These are phyloP conservation scores for Rhadinocentrus ornatus DNA, from an alignment of 2,797 vertebrate genomes.

Conservation along the genomic window DNA sequence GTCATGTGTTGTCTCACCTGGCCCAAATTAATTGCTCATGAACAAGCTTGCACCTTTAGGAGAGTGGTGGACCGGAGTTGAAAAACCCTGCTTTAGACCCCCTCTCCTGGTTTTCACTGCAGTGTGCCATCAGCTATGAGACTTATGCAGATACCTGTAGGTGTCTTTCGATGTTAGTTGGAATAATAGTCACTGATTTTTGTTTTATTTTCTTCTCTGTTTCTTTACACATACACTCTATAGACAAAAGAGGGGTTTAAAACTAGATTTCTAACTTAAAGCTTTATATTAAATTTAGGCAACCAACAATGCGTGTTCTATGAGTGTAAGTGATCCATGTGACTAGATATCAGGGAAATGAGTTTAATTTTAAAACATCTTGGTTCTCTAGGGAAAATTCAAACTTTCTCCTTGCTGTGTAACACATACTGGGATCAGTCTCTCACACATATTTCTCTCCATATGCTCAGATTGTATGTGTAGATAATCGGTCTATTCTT, in stretches of 20 bases:
- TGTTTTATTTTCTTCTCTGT: no score
- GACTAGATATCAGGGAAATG: conserved; percentile 1
- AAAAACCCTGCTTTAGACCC: no score
- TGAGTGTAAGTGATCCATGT: conserved; percentile 10
- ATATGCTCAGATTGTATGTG: conserved; percentile 11
- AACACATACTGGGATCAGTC: not conserved
- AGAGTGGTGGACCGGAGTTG: no score
- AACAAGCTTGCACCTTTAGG: no score
- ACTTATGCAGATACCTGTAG: no score
- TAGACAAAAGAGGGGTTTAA: not conserved
- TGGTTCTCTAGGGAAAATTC: not conserved
- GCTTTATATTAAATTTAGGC: conserved; percentile 11
- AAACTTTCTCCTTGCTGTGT: conserved; percentile 9
- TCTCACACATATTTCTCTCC: not conserved
- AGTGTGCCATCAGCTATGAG: no score
- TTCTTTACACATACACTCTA: no score
- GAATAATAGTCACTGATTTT: no score
- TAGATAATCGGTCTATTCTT: conserved; percentile 2
- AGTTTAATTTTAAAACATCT: conserved; percentile 24
- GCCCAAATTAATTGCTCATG: no score
- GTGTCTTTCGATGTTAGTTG: no score
- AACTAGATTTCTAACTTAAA: conserved; percentile 21
- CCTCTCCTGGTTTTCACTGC: no score
- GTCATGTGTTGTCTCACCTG: no score
- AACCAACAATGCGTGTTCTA: not conserved